Conservation (phyloP, 2,888 invertebrate genomes). For the Harpalus rufipes region DNA sequence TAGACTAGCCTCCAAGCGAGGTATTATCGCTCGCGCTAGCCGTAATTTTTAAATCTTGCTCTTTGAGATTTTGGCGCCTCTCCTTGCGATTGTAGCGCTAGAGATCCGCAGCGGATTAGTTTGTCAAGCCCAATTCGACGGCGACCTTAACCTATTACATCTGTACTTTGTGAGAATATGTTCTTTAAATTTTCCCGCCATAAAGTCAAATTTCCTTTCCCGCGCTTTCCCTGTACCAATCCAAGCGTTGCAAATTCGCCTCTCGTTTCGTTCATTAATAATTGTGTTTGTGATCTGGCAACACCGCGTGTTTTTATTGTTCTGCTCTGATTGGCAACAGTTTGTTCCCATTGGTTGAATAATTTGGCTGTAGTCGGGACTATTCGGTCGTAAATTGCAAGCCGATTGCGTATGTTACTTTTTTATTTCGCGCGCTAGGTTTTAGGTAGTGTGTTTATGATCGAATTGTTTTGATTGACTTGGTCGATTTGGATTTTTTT, state of each 20-base stretch:
- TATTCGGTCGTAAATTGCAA: conserved; percentile 26
- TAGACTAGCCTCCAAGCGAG: too few species aligned
- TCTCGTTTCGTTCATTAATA: conserved; percentile 54
- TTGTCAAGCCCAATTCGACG: too few species aligned
- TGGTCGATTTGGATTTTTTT: neutral
- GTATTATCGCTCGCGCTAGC: too few species aligned
- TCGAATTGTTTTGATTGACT: conserved; percentile 25
- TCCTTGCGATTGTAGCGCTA: too few species aligned
- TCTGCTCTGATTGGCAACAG: conserved; percentile 44
- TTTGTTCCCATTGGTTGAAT: conserved; percentile 54
- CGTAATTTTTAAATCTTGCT: too few species aligned
- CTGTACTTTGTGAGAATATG: neutral
- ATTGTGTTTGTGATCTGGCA: conserved; percentile 43
- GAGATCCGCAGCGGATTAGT: too few species aligned
- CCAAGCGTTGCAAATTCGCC: conserved; percentile 40
- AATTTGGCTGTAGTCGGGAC: conserved; percentile 40
- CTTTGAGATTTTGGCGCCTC: too few species aligned
- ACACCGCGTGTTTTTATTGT: conserved; percentile 39
- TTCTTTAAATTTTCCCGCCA: conserved; percentile 13
- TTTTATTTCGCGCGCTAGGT: conserved; percentile 15
- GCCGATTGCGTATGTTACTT: conserved; percentile 17
- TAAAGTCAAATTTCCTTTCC: conserved; percentile 10
- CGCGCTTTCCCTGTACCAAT: neutral
- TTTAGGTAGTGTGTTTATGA: conserved; percentile 14
- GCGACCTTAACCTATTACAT: too few species aligned